Evolutionary conservation across 2,888 invertebrate species (phyloP).

Genomic region (Kryphioiulus occultus): DNA sequence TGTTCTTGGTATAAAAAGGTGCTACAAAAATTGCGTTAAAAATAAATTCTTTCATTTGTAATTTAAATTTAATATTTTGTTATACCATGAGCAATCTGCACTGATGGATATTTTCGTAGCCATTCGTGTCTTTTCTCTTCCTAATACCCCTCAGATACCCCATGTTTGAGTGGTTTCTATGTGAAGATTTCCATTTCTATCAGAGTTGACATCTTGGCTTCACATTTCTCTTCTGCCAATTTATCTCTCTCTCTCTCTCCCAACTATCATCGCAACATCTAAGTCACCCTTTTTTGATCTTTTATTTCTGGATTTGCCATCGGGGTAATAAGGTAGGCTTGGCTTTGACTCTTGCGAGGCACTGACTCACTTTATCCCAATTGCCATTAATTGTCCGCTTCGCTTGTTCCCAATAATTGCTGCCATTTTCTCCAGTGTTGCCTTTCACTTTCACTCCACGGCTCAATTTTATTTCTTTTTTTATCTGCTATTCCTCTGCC

Average conservation of each 20-base stretch:
- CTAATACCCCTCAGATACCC: not conserved
- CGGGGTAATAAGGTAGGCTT: not conserved
- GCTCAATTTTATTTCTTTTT: conserved; percentile 26
- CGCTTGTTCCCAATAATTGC: conserved; percentile 15
- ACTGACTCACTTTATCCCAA: conserved; percentile 35
- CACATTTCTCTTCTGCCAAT: conserved; percentile 8
- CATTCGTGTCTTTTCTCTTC: not conserved
- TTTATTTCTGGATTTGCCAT: not conserved
- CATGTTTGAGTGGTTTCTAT: not conserved
- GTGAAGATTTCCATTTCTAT: conserved; percentile 25
- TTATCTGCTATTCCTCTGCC: not conserved
- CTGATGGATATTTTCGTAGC: no score
- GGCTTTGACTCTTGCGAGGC: not conserved
- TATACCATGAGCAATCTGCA: no score
- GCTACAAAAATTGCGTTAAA: no score
- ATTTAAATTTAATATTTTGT: no score
- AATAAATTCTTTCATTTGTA: no score
- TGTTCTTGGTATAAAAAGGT: no score
- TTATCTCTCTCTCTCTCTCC: conserved; percentile 7
- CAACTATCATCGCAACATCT: conserved; percentile 24
- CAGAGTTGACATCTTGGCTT: conserved; percentile 1
- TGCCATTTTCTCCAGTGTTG: conserved; percentile 30
- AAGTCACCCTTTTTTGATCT: not conserved
- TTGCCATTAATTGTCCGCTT: conserved; percentile 35
- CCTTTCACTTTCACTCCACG: conserved; percentile 31